Percentiles rank a stretch among this genome's conserved stretches.
Evolutionary conservation across 2,113 vertebrate species (phyloP).

Genomic region (Poicephalus gulielmi): DNA sequence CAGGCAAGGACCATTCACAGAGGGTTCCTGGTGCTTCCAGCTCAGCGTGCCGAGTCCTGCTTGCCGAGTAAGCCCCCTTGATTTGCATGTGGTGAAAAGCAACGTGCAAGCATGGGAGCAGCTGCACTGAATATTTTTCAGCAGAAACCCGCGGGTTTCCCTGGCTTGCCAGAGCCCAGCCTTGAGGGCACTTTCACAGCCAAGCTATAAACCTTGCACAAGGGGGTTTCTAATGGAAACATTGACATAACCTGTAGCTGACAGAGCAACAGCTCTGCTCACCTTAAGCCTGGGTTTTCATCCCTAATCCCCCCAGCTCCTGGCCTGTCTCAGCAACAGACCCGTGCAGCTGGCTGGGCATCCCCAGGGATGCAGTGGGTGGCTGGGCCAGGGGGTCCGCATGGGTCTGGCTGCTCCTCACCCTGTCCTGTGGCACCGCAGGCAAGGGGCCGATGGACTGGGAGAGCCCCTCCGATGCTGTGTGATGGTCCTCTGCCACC

Average conservation of each 20-base stretch:
- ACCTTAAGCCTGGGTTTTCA: constrained; percentile 21
- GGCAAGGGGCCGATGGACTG: constrained; percentile 19
- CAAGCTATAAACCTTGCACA: constrained; percentile 66
- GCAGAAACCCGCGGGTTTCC: not conserved
- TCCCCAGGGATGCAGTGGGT: not conserved
- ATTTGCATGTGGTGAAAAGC: not conserved
- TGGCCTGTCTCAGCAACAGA: not conserved
- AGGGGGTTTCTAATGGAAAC: constrained; percentile 70
- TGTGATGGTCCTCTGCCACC: not conserved
- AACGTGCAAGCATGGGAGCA: not conserved
- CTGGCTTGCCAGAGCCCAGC: constrained; percentile 56
- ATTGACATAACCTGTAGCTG: constrained; percentile 71
- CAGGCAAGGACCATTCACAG: not conserved
- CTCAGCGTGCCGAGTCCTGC: not conserved
- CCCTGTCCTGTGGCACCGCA: not conserved
- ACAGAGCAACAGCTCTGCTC: constrained; percentile 41
- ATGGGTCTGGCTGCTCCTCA: not conserved
- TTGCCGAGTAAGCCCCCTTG: not conserved
- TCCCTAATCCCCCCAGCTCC: constrained; percentile 1
- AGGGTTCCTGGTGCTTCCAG: not conserved
- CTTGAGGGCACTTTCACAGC: constrained; percentile 67
- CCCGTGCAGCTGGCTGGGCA: not conserved
- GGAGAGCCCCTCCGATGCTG: constrained; percentile 35
- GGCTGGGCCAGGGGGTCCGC: not conserved
- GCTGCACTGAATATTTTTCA: constrained; percentile 42